Base-by-base conservation (phyloP, 2,888 invertebrate genomes). In the Noctua pronuba region DNA sequence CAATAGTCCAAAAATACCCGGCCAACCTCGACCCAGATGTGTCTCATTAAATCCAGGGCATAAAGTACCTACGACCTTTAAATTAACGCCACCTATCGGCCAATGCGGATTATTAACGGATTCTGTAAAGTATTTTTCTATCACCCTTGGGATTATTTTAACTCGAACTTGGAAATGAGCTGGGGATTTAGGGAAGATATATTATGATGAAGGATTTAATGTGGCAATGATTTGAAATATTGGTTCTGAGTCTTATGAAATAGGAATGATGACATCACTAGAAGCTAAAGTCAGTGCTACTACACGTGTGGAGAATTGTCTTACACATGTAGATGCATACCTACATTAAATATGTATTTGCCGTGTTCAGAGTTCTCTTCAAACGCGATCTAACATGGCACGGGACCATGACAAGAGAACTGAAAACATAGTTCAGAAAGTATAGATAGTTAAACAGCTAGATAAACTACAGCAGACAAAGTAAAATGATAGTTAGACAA, bases 1-100 rank as follows among this genome's bases (percentile, higher is more conserved):
- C 92, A 95, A 95, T 92, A 64, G 88, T 91, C 94, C 94, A 84
- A 95, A 95, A 95, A 96, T 96, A 95, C 86, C 77, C 87, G 75
- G 8, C 60, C 67, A 87, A 78, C 88, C 96, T 95, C 96, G 96
- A 96, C 96, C 95, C 86, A 95, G 84, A 92, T 96, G 82, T 87
- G 91, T 88, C 89, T 83, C 75, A 82, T 86, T 85, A 84, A 82
- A 85, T 84, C 76, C 86, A 88, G 88, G 89, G 89, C 89, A 87
- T 86, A 82, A 81, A 82, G 75, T 84, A 83, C 86, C 85, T 85
- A 83, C 86, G 90, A 89, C 90, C 90, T 90, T 91, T 88, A 82
- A 75, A 44, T 80, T 77, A 88, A 80, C 76, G 88, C 81, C 88
- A 88, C 84, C 88, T 82, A 79, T 67, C 80, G 84, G 64, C 24